Base-by-base conservation (phyloP, 2,888 invertebrate species). In the Clostera curtula region DNA sequence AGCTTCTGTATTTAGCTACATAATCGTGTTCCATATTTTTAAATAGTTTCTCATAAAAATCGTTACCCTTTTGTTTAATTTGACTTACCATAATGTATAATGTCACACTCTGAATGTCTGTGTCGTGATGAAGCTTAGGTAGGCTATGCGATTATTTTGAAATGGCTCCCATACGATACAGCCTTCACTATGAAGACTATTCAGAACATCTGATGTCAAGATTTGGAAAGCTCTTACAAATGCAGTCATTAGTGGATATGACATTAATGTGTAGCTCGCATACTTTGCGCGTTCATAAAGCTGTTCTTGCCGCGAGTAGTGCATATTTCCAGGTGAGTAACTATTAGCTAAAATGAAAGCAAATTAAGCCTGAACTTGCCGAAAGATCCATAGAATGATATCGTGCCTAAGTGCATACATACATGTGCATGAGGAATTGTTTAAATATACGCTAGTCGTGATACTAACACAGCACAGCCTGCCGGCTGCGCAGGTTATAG, bases 221-320 rank as follows among this genome's bases (percentile, higher is more conserved):
- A 54, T 87, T 92, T 57, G 90, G 90, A 38, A 88, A 89, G 55
- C 75, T 91, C 19, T 82, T 92, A 57, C 90, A 90, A 72, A 88
- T 89, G 61, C 91, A 91, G 63, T 88, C 88, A 31, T 79, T 91
- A 38, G 91, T 92, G 19, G 92, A 92, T 63, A 87, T 91, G 67
- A 90, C 90, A 25, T 86, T 92, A 22, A 89, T 89, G 83, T 92
- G 91, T 59, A 90, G 90, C 52, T 90, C 89, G 24, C 90, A 90
- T 58, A 89, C 90, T 47, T 83, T 92, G 47, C 88, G 90, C 59
- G 91, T 91, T 23, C 91, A 92, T 56, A 90, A 91, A 72, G 87
- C 89, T 36, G 89, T 92, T 35, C 77, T 92, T 36, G 91, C 91
- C 30, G 90, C 91, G 5, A 89, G 88, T 63, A 91, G 91, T 68